Evolutionary conservation across 1,140 invertebrate species (phyloP), one percentile per base, ranked within the genome.

Genomic region (Lasioglossum albipes): DNA sequence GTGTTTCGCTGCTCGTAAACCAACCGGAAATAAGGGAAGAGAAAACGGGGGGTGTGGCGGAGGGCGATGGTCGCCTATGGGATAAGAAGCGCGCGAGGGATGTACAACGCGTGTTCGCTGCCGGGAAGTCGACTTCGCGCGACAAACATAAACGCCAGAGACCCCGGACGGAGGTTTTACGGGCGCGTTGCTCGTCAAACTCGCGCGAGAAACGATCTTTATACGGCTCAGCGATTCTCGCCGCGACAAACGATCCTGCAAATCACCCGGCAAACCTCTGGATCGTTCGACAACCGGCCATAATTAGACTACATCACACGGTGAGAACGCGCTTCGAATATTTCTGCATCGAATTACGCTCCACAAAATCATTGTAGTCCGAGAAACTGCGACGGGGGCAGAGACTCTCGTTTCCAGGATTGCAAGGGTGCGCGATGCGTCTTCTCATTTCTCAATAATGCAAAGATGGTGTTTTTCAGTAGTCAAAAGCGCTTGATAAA

Each of bases 101-200:
- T 49, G 65, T 66, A 66, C 45, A 49, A 20, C 13, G 52, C 5
- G 52, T 20, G 13, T 36, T 36, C 36, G 36, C 3, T 36, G 5
- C 65, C 64, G 42, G 66, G 66, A 68, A 49, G 42, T 68, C 42
- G 22, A 49, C n/a, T 27, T 54, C 16, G 36, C n/a, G 4, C 2
- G 36, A 36, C 41, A 13, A 49, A 36, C 10, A 0, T 41, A 57
- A 75, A 67, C 31, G 74, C 7, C 7, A 0, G 12, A 75, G 16
- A 12, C 13, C 16, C 1, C 36, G 52, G 52, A 66, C 41, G 27
- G 36, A 27, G 27, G 66, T 69, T 81, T 66, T 83, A 31, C 75
- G n/a, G 54, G 54, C 31, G 67, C 64, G n/a, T 20, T n/a, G 69
- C 13, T 59, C 61, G 72, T 83, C 59, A 79, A 83, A 84, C 64